These are phyloP conservation scores for Carollia perspicillata DNA, from an alignment of 2,113 vertebrate genomes.

Conservation along the genomic window DNA sequence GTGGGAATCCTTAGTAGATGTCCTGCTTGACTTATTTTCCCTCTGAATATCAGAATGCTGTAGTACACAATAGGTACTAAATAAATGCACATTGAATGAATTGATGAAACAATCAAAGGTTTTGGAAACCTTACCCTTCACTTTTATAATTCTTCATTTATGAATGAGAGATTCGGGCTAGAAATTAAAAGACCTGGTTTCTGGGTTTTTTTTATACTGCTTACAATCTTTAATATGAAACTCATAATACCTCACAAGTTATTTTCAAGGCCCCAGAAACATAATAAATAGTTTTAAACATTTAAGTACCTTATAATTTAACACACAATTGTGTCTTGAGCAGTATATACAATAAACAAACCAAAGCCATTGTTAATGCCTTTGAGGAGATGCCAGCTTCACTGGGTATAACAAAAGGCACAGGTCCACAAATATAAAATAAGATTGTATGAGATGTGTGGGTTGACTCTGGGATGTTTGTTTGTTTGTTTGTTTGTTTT, in stretches of 20 bases:
- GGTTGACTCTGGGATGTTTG: neutral
- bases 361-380: neutral
- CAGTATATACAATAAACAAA: neutral
- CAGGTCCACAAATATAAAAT: neutral
- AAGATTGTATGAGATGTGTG: neutral
- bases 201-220: neutral
- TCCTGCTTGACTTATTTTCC: neutral
- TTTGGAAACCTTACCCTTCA: neutral
- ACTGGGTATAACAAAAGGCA: neutral
- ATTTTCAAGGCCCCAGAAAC: neutral
- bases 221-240: neutral
- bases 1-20: neutral
- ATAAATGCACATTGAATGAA: neutral
- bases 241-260: neutral
- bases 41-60: neutral
- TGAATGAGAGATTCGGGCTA: neutral
- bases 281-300: neutral
- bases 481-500: neutral
- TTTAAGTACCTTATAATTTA: neutral
- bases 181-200: neutral
- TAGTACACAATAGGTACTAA: neutral
- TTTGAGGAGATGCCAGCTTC: neutral
- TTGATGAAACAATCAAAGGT: neutral
- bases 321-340: neutral
- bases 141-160: neutral